phyloP scores from a whole-genome alignment of 2,888 invertebrate species.

The Athalia rosae region DNA sequence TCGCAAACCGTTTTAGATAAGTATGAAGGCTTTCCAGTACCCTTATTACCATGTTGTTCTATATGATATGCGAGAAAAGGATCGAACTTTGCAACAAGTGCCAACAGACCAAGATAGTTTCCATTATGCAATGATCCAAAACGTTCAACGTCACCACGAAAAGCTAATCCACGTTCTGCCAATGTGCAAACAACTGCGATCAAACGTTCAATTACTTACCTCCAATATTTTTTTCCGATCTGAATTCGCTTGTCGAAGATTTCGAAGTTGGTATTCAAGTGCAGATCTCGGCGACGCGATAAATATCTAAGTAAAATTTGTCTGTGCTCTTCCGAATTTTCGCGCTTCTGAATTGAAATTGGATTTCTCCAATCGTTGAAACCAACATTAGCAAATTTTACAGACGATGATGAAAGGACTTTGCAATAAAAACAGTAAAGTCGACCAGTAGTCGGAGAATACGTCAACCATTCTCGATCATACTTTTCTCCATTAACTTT shows the following conservation, averaged over 20 bases:
- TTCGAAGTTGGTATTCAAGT: too few relatives aligned
- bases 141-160: constrained; percentile 20
- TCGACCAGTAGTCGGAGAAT: background rate
- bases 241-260: constrained; percentile 27
- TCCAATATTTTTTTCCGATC: constrained; percentile 47
- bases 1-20: constrained; percentile 51
- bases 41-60: constrained; percentile 53
- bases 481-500: background rate
- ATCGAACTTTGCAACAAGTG: constrained; percentile 58
- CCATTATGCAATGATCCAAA: constrained; percentile 29
- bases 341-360: background rate
- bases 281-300: too few relatives aligned
- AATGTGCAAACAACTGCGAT: constrained; percentile 48
- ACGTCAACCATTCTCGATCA: background rate
- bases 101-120: constrained; percentile 17
- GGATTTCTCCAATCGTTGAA: background rate
- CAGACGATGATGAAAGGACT: background rate
- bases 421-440: background rate
- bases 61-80: constrained; percentile 55
- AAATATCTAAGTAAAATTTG: too few relatives aligned
- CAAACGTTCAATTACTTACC: constrained; percentile 47
- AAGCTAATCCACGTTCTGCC: constrained; percentile 48
- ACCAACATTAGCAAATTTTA: background rate
- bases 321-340: background rate
- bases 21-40: constrained; percentile 51